Evolutionary conservation across 2,113 vertebrate species (phyloP).

Genomic region (Poeciliopsis occidentalis): DNA sequence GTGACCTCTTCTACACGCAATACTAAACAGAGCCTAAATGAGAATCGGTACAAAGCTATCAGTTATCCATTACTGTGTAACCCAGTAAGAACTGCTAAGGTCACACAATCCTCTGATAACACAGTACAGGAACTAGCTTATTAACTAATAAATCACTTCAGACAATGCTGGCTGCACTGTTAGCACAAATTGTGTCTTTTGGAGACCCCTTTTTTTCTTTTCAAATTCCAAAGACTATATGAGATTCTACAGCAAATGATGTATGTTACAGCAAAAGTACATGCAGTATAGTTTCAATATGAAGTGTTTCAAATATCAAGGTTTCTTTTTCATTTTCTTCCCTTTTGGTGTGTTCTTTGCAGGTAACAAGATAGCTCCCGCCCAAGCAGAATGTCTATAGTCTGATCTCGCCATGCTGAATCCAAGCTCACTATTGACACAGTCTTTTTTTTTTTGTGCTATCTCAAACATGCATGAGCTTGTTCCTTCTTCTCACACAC

Average conservation of each 20-base stretch:
- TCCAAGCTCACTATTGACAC: slow-evolving; percentile 8
- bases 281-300: neutral
- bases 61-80: slow-evolving; percentile 30
- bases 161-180: slow-evolving; percentile 19
- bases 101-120: slow-evolving; percentile 30
- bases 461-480: slow-evolving; percentile 11
- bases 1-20: slow-evolving; percentile 16
- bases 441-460: slow-evolving; percentile 34
- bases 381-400: slow-evolving; percentile 8
- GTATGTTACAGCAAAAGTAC: neutral
- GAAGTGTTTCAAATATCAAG: neutral
- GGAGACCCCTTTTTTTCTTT: neutral
- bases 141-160: slow-evolving; percentile 50
- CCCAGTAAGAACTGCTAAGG: slow-evolving; percentile 37
- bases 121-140: slow-evolving; percentile 24
- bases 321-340: neutral
- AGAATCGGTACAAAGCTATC: slow-evolving; percentile 48
- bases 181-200: neutral
- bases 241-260: neutral
- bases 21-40: slow-evolving; percentile 28
- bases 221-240: neutral
- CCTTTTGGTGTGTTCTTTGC: neutral
- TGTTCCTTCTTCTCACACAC: slow-evolving; percentile 19
- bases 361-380: neutral
- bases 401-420: slow-evolving; percentile 4